These are phyloP conservation scores for Ginglymostoma cirratum DNA, from an alignment of 2,113 vertebrate genomes.

Conservation along the genomic window DNA sequence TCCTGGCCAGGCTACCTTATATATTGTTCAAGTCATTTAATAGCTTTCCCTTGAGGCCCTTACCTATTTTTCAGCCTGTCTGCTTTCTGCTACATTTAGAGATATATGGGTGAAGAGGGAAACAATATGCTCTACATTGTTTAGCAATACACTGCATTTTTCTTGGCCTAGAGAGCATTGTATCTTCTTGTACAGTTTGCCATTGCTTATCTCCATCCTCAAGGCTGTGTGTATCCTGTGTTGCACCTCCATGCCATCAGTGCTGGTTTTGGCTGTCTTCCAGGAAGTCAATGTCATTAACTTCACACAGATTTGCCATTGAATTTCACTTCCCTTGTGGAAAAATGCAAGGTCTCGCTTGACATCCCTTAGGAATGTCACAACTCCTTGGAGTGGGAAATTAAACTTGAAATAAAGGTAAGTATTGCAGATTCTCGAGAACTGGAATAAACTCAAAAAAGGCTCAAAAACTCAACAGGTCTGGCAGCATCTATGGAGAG, in stretches of 20 bases:
- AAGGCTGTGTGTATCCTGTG: not conserved
- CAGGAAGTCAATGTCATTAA: not conserved
- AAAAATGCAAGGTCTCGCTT: not conserved
- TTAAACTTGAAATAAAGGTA: not conserved
- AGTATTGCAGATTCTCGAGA: no score
- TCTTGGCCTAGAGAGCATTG: not conserved
- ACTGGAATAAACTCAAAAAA: no score
- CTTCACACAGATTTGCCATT: not conserved
- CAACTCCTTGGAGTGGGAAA: not conserved
- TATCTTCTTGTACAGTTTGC: not conserved
- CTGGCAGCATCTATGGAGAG: no score
- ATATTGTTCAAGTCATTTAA: slow-evolving; percentile 21
- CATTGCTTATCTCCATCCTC: not conserved
- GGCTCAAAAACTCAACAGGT: no score
- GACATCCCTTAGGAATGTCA: not conserved
- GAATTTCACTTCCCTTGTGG: not conserved
- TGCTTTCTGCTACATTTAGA: not conserved
- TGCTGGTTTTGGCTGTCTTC: not conserved
- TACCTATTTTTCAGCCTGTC: slow-evolving; percentile 32
- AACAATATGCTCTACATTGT: not conserved
- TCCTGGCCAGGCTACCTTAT: slow-evolving; percentile 22
- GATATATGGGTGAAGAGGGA: not conserved
- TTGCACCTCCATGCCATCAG: not conserved
- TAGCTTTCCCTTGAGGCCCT: slow-evolving; percentile 9
- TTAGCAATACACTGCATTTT: not conserved